Base-by-base conservation (phyloP, 2,113 vertebrate genomes). In the Lampris incognitus region DNA sequence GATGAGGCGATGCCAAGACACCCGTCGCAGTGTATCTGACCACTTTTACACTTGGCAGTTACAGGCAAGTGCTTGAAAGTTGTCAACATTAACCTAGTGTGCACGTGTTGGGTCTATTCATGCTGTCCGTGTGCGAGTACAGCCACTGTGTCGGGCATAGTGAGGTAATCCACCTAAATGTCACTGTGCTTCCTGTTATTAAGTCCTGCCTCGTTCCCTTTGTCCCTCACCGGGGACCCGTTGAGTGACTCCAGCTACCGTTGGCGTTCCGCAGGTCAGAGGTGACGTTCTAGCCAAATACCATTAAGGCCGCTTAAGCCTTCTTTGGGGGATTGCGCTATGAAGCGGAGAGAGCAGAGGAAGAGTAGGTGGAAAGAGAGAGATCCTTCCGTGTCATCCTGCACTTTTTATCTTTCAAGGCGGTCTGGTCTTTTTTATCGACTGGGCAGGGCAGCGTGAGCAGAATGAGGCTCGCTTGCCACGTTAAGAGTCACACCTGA, bases 181-280 rank as follows among this genome's bases (percentile, higher is more conserved):
- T 73, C 48, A 1, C 9, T 0, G 38, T 9, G 72, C 58, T 91
- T 90, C 86, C 86, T 86, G 86, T 85, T 85, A 78, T 88, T 85
- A 76, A 82, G 64, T 67, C 74, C 44, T 8, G 3, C 39, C 38
- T 52, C 60, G 6, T 44, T 79, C 66, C 62, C 83, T 62, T 81
- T 82, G 85, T 84, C 76, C 71, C 83, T 72, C 79, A 56, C 65
- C 2, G 67, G 83, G 79, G 86, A 83, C 69, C 77, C 6, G 61
- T 39, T 1, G 67, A 86, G 70, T 69, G 1, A n/a, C 77, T 66
- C 70, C 69, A 9, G 84, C 87, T 83, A 48, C 84, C 74, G 88
- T 77, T 85, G 76, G 72, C 59, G 71, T 73, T 73, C 68, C 2
- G 4, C 24, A n/a, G 89, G 89, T 82, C 83, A 83, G 81, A 88